phyloP scores from a whole-genome alignment of 2,888 invertebrate species.

The Mongoloraphidia duomilia region DNA sequence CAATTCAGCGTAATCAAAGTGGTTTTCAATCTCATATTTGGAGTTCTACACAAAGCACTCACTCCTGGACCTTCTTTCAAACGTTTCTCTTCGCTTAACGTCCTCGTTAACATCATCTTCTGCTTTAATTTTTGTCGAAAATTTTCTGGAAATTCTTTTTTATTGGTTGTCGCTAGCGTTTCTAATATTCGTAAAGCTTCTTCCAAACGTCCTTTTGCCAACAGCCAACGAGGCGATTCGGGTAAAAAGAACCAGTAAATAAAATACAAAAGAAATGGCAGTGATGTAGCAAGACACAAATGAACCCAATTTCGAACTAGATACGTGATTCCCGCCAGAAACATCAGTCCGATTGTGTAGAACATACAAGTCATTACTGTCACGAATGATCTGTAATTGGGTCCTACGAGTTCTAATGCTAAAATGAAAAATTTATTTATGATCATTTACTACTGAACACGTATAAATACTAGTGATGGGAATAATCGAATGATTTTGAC shows the following conservation, averaged over 20 bases:
- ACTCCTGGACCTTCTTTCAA: conserved; percentile 38
- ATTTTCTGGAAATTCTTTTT: conserved; percentile 56
- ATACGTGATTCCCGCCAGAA: conserved; percentile 74
- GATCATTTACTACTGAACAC: conserved; percentile 2
- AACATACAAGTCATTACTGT: conserved; percentile 86
- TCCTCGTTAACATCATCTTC: conserved; percentile 48
- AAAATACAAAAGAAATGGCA: conserved; percentile 74
- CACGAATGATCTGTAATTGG: conserved; percentile 80
- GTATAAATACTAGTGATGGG: background rate
- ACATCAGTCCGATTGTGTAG: conserved; percentile 73
- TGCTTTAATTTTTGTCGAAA: conserved; percentile 59
- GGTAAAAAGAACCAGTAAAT: conserved; percentile 77
- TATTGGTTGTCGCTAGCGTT: conserved; percentile 63
- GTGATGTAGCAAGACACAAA: conserved; percentile 65
- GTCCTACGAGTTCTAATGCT: conserved; percentile 85
- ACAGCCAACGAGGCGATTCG: conserved; percentile 84
- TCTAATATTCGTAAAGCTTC: conserved; percentile 69
- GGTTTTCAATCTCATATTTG: conserved; percentile 81
- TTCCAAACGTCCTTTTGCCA: conserved; percentile 65
- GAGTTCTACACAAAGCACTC: conserved; percentile 57
- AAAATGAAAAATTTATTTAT: conserved; percentile 21
- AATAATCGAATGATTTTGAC: too few species aligned
- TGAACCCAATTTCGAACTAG: conserved; percentile 71
- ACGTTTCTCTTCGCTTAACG: conserved; percentile 36
- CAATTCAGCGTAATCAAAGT: conserved; percentile 73